A percentile compares a stretch with the other conserved stretches of the same genome.
Conservation (phyloP, 1,140 invertebrate genomes). For the Drosophila elegans region DNA sequence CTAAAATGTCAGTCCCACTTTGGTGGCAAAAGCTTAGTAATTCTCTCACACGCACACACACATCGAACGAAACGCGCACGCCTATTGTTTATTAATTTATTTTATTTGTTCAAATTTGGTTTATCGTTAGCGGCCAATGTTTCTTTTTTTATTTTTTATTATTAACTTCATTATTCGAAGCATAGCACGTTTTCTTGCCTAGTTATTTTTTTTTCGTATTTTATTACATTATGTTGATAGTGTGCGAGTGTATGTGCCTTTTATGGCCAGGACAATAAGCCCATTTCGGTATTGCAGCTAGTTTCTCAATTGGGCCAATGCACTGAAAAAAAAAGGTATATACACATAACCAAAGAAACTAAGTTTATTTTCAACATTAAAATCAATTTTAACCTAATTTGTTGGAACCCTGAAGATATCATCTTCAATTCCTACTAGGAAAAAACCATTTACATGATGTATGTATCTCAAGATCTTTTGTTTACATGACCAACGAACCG, state of each 20-base stretch:
- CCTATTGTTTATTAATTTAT: constrained; percentile 67
- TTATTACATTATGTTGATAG: constrained; percentile 24
- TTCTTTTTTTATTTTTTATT: constrained; percentile 51
- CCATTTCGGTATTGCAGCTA: constrained; percentile 54
- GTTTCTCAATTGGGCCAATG: constrained; percentile 58
- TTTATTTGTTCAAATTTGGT: constrained; percentile 52
- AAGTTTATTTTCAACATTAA: background rate
- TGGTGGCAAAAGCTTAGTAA: constrained; percentile 48
- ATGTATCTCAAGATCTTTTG: constrained; percentile 49
- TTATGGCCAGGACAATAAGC: constrained; percentile 70
- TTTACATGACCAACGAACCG: constrained; percentile 46
- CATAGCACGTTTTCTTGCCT: constrained; percentile 58
- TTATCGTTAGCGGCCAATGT: constrained; percentile 47
- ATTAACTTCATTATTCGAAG: constrained; percentile 64
- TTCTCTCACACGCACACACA: constrained; percentile 21
- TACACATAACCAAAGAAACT: background rate
- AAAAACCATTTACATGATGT: constrained; percentile 31
- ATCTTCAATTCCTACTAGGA: constrained; percentile 14
- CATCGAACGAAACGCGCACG: constrained; percentile 35
- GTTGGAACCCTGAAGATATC: constrained; percentile 46
- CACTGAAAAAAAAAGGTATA: constrained; percentile 45
- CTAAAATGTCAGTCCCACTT: constrained; percentile 26
- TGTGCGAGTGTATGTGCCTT: constrained; percentile 49
- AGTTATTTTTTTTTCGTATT: constrained; percentile 29
- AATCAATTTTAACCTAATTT: constrained; percentile 26